Percentiles rank a stretch among this genome's conserved stretches.
phyloP scores from a whole-genome alignment of 2,888 invertebrate genomes.

The Mimas tiliae region DNA sequence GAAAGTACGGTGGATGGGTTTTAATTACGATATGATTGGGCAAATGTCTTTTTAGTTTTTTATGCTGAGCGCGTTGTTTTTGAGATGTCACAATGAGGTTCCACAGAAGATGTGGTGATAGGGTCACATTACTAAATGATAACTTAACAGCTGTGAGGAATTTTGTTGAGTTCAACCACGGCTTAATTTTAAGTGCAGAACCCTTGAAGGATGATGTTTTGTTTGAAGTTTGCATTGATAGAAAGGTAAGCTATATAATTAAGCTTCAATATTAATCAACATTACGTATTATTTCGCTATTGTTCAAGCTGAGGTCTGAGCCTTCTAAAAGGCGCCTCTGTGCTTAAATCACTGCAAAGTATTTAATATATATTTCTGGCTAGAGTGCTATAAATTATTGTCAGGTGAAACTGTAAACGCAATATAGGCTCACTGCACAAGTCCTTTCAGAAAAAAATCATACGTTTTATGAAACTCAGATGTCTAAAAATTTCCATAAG shows the following conservation, averaged over 20 bases:
- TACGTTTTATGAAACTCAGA: no score
- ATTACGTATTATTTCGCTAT: not conserved
- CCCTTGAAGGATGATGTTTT: conserved; percentile 92
- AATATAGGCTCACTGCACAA: no score
- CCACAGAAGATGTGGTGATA: conserved; percentile 92
- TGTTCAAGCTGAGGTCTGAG: not conserved
- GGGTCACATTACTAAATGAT: conserved; percentile 92
- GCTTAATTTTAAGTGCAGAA: conserved; percentile 92
- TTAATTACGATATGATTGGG: conserved; percentile 4
- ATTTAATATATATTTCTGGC: no score
- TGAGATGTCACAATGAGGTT: conserved; percentile 82
- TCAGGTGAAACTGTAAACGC: no score
- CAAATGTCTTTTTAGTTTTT: conserved; percentile 1
- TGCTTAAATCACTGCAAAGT: no score
- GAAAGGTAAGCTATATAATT: conserved; percentile 87
- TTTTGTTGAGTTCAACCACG: conserved; percentile 93
- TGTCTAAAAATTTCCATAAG: no score
- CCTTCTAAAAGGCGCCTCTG: no score
- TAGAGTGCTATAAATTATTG: no score
- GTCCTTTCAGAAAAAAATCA: no score
- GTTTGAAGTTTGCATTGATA: conserved; percentile 94
- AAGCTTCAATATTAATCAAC: not conserved
- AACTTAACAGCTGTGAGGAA: conserved; percentile 92
- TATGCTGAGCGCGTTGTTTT: conserved; percentile 33
- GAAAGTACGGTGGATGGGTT: not conserved